A percentile compares a stretch with the other conserved stretches of the same genome.
These are phyloP conservation scores for Heterodera schachtii DNA, from an alignment of 1,140 invertebrate genomes.

Conservation along the genomic window DNA sequence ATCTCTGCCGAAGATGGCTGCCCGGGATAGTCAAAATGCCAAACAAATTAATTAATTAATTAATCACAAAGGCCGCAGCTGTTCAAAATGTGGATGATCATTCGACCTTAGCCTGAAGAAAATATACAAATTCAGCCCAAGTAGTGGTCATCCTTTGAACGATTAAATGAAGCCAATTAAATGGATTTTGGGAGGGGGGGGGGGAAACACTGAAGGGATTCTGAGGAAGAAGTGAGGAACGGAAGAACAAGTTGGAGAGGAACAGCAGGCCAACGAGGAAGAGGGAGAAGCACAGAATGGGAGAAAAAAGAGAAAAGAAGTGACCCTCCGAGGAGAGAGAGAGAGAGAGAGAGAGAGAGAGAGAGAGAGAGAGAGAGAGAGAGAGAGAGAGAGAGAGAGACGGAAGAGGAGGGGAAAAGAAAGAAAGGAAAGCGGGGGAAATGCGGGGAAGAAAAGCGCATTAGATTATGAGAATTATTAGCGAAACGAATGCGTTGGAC, in stretches of 20 bases:
- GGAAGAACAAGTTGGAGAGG: background rate
- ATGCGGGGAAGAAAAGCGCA: background rate
- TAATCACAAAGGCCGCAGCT: background rate
- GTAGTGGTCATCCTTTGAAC: background rate
- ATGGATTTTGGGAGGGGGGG: background rate
- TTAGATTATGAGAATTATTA: background rate
- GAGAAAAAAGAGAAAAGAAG: no score
- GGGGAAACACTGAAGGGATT: background rate
- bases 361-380: background rate
- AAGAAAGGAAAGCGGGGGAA: background rate
- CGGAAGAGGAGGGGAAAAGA: background rate
- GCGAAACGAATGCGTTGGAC: background rate
- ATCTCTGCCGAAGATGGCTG: no score
- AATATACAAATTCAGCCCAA: background rate
- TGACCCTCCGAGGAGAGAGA: background rate
- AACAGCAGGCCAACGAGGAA: background rate
- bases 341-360: background rate
- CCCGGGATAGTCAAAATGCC: no score
- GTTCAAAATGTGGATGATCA: background rate
- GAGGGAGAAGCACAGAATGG: background rate
- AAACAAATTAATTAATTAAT: background rate
- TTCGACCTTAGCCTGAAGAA: background rate
- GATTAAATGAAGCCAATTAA: background rate
- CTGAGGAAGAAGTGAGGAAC: background rate
- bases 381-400: background rate